Evolutionary conservation across 2,888 invertebrate genomes (phyloP).

Genomic region (Zeuzera pyrina): DNA sequence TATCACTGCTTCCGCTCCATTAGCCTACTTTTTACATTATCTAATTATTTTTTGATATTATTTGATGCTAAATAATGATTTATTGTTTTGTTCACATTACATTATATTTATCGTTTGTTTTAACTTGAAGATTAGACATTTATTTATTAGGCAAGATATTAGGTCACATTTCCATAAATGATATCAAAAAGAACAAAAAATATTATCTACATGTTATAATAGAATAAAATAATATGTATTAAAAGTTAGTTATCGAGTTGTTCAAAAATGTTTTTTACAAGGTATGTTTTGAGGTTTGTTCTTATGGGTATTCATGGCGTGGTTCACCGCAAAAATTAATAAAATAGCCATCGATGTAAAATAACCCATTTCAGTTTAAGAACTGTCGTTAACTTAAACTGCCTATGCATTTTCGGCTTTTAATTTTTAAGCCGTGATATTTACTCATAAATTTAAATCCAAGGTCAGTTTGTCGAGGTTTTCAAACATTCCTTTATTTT

Average conservation of each 20-base stretch:
- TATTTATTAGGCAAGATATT: no score
- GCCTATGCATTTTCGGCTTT: not conserved
- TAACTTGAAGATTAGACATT: no score
- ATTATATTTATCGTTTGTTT: no score
- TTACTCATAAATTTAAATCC: no score
- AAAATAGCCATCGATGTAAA: constrained; percentile 26
- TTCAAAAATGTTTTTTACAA: constrained; percentile 46
- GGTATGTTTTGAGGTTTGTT: constrained; percentile 43
- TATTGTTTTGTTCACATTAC: no score
- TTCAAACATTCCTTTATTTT: no score
- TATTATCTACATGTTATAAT: not conserved
- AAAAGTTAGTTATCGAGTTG: no score
- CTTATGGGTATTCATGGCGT: constrained; percentile 22
- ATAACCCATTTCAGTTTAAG: constrained; percentile 23
- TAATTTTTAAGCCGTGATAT: no score
- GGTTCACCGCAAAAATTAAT: constrained; percentile 59
- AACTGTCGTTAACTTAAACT: constrained; percentile 42
- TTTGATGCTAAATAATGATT: no score
- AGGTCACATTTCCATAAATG: constrained; percentile 27
- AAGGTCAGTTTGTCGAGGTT: no score
- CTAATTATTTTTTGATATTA: no score
- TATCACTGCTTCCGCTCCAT: constrained; percentile 39
- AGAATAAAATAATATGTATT: constrained; percentile 15
- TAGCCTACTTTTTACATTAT: constrained; percentile 35
- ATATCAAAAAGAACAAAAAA: constrained; percentile 1